phyloP scores from a whole-genome alignment of 2,888 invertebrate genomes.

The Nyleta sp. region DNA sequence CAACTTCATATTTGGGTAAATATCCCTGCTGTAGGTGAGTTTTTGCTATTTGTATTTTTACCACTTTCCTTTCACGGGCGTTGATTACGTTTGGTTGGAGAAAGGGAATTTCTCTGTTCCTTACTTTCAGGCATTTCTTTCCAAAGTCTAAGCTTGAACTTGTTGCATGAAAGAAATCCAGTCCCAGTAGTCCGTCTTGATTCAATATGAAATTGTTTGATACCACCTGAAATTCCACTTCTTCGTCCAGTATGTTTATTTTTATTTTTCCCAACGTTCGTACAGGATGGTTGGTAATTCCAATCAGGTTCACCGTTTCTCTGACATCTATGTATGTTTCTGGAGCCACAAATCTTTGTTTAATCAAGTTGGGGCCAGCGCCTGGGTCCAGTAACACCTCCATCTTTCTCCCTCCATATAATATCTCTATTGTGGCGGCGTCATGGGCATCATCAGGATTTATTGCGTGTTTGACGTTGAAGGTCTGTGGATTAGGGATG shows the following conservation, averaged over 20 bases:
- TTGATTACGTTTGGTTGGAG: no score
- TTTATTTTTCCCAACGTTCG: conserved; percentile 64
- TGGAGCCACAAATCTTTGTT: background rate
- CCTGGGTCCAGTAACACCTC: background rate
- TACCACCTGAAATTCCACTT: conserved; percentile 25
- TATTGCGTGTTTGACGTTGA: background rate
- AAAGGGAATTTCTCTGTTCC: background rate
- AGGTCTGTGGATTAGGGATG: no score
- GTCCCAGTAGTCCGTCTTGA: conserved; percentile 17
- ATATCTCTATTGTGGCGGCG: background rate
- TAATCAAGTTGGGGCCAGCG: conserved; percentile 8
- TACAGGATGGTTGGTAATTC: background rate
- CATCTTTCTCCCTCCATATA: background rate
- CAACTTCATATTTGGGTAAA: no score
- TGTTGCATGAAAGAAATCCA: background rate
- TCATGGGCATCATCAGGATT: background rate
- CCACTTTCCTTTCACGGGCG: no score
- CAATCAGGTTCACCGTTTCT: background rate
- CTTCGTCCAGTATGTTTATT: background rate
- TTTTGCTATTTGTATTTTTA: no score
- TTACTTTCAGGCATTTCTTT: background rate
- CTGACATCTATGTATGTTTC: background rate
- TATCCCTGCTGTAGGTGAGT: no score
- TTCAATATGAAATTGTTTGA: conserved; percentile 7
- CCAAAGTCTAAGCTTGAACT: background rate